A percentile compares a stretch with the other conserved stretches of the same genome.
Evolutionary conservation across 2,113 vertebrate genomes (phyloP).

Genomic region (Pollachius pollachius): DNA sequence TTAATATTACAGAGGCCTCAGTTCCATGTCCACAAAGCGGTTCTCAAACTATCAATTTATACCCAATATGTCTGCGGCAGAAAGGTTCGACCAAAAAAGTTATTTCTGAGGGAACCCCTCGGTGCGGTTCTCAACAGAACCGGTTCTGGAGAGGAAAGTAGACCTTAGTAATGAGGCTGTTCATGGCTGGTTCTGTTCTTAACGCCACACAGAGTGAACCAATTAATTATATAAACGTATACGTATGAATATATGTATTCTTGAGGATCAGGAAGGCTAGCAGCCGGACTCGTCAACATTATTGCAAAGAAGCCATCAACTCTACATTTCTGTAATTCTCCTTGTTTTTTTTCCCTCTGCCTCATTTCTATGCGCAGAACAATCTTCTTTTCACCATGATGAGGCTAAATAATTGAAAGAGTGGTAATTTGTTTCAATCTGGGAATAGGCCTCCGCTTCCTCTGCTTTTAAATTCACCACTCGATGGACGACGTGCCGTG

Average conservation of each 20-base stretch:
- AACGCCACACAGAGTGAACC: too few species aligned
- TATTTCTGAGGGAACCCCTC: too few species aligned
- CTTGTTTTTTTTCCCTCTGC: not conserved
- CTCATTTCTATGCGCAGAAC: slow-evolving; percentile 31
- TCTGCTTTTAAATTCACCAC: slow-evolving; percentile 36
- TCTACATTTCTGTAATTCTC: slow-evolving; percentile 44
- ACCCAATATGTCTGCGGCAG: too few species aligned
- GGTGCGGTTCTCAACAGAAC: too few species aligned
- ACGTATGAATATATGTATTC: not conserved
- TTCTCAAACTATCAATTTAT: too few species aligned
- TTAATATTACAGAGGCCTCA: too few species aligned
- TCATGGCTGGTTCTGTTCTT: not conserved
- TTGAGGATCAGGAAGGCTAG: slow-evolving; percentile 23
- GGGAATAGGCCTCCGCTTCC: slow-evolving; percentile 13
- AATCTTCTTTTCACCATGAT: slow-evolving; percentile 47
- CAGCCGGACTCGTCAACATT: slow-evolving; percentile 1
- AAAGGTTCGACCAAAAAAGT: too few species aligned
- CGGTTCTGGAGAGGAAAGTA: too few species aligned
- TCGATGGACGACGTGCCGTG: slow-evolving; percentile 43
- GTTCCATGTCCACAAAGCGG: too few species aligned
- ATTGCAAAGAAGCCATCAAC: slow-evolving; percentile 42
- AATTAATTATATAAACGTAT: too few species aligned
- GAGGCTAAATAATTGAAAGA: slow-evolving; percentile 61
- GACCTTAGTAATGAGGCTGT: not conserved
- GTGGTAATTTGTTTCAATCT: slow-evolving; percentile 60